Base-by-base conservation (phyloP, 2,888 invertebrate genomes). In the Meandrusa payeni region DNA sequence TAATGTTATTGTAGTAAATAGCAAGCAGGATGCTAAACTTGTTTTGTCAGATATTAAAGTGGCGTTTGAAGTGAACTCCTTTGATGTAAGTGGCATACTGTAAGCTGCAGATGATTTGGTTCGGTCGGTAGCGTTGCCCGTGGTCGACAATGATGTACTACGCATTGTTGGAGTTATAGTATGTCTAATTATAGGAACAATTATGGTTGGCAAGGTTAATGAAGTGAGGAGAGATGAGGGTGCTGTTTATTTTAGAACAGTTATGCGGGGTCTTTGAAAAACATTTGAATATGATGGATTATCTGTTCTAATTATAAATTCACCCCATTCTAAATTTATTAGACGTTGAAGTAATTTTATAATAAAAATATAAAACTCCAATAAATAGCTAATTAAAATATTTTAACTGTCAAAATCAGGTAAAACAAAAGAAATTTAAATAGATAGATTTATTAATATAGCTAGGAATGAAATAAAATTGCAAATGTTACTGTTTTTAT, bases 51-150 rank as follows among this genome's bases (percentile, higher is more conserved):
- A 66, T 60, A 69, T 69, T 68, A 69, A 63, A 64, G 58, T 61
- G 48, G 49, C 66, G 75, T 85, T 81, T 83, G 80, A 83, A 76
- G 76, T 79, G 55, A 68, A 59, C 57, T 55, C 59, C 82, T 86
- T 85, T 86, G 85, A 86, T 81, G 70, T 76, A 64, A 68, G 70
- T 76, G 79, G 77, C 78, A 76, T 76, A 74, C 60, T 61, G 78
- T 83, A 85, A 76, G 78, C 83, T 74, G 69, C 68, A 61, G 65
- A 78, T 79, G 82, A 79, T 79, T 78, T 67, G 75, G 59, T 57
- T 61, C 70, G 63, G 57, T 66, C 54, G 69, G 75, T 57, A 60
- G 73, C 76, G 69, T 74, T 72, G 63, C 61, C 56, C 59, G 55
- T 49, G 57, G 58, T 55, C 46, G 62, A 57, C 55, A 52, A 67